These are phyloP conservation scores for Hydrolagus colliei DNA, from an alignment of 2,797 vertebrate genomes.

Conservation along the genomic window DNA sequence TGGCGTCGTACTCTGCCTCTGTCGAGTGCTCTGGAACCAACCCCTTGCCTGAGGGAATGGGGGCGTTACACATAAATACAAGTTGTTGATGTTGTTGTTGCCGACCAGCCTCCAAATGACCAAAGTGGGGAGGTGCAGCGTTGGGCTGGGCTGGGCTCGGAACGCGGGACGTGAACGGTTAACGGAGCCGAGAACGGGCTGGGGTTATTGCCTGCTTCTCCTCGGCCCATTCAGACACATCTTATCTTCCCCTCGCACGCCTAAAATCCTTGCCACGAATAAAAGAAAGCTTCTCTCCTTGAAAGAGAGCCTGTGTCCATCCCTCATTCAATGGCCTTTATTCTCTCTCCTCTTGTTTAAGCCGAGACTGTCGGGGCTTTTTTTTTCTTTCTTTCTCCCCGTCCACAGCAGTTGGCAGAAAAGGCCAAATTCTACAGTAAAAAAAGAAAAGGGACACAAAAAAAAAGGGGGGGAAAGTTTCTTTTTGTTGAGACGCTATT, in stretches of 20 bases:
- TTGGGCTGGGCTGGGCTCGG: no score
- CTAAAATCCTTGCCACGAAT: constrained; percentile 59
- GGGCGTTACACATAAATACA: not conserved
- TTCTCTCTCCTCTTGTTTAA: constrained; percentile 76
- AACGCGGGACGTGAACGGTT: not conserved
- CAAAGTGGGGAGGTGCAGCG: not conserved
- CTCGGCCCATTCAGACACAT: constrained; percentile 61
- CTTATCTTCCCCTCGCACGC: constrained; percentile 73
- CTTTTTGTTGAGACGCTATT: constrained; percentile 76
- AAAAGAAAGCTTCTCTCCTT: constrained; percentile 68
- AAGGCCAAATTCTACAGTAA: constrained; percentile 77
- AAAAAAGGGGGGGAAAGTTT: constrained; percentile 46
- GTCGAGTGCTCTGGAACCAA: not conserved
- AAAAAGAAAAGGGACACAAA: constrained; percentile 70
- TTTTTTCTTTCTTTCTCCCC: constrained; percentile 38
- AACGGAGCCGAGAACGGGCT: constrained; percentile 45
- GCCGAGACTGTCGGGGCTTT: constrained; percentile 89
- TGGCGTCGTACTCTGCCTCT: not conserved
- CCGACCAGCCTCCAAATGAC: not conserved
- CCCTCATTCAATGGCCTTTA: constrained; percentile 84
- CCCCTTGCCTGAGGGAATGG: not conserved
- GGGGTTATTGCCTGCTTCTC: constrained; percentile 62
- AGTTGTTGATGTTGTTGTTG: constrained; percentile 1
- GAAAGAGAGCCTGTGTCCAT: constrained; percentile 66
- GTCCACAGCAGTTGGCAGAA: constrained; percentile 63